Evolutionary conservation across 2,888 invertebrate species (phyloP), one percentile per base, ranked within the genome.

Genomic region (Pammene fasciana): DNA sequence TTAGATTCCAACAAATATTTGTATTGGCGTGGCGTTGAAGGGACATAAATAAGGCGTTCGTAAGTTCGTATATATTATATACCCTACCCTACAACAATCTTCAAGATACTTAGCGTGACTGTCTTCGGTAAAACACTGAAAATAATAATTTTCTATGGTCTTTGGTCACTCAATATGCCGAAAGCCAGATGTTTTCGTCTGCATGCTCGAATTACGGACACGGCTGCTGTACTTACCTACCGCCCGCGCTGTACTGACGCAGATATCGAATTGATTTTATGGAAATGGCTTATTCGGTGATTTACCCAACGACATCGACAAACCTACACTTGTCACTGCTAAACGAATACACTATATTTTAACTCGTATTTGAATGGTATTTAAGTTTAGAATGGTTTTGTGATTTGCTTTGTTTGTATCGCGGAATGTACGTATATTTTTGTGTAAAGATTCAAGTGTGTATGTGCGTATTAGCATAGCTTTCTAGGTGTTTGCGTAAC

Each of bases 401-500:
- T 54, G 13, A 11, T 50, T 16, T n/a, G 8, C 9, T 10, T 18
- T 36, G 6, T 9, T 38, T 0, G 52, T 46, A 34, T 59, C 36
- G 57, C 45, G 13, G 48, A 48, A 7, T 59, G 56, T 45, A 57
- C 14, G 34, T 64, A n/a, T 36, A 55, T 18, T 10, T 59, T 60
- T 57, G 48, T 57, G 10, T 56, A 38, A 36, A 43, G 26, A 10
- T 26, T 26, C 14, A 54, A 61, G 62, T 67, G 65, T 70, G 68
- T 62, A 62, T 65, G 48, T 70, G 65, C 56, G 71, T 46, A 72
- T 73, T 71, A 70, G 68, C 72, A 73, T 73, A 71, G 68, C 71
- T 68, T 73, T 73, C 70, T 70, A 67, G 41, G 64, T 55, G 67
- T 70, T 72, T 70, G 70, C 70, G 72, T 72, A 72, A 72, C 71